phyloP scores from a whole-genome alignment of 2,888 invertebrate species.

The Habroteleia sp. region DNA sequence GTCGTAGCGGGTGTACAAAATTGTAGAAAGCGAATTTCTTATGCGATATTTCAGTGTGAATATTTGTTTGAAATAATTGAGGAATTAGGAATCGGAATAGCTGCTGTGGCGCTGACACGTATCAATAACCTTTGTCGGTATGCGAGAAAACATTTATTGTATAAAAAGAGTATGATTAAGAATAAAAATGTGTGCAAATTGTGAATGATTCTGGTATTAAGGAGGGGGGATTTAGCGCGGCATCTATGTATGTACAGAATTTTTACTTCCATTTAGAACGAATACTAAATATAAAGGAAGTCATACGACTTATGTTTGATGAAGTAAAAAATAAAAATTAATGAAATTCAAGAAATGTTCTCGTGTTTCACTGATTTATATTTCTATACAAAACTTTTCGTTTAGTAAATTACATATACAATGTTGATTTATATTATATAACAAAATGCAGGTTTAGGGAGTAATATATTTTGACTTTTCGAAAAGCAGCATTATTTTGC shows the following conservation, averaged over 20 bases:
- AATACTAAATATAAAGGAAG: constrained; percentile 38
- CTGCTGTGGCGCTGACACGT: constrained; percentile 22
- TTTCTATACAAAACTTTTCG: neutral
- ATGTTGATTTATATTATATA: neutral
- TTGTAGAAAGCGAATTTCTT: neutral
- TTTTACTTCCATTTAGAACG: constrained; percentile 61
- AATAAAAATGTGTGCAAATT: constrained; percentile 35
- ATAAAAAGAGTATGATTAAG: constrained; percentile 44
- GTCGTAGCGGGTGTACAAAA: constrained; percentile 35
- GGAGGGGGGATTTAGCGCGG: constrained; percentile 39
- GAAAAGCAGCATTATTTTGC: constrained; percentile 20
- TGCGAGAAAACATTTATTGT: constrained; percentile 30
- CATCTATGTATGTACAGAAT: constrained; percentile 59
- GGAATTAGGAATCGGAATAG: neutral
- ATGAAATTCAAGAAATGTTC: constrained; percentile 4
- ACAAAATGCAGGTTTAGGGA: too few relatives aligned
- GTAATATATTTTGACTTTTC: constrained; percentile 17
- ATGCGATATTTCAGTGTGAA: too few relatives aligned
- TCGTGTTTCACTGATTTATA: neutral
- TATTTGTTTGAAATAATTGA: neutral
- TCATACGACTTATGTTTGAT: constrained; percentile 46
- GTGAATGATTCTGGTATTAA: constrained; percentile 46
- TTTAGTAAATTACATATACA: too few relatives aligned
- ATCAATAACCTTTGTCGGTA: constrained; percentile 31
- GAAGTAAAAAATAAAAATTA: constrained; percentile 55